Percentiles rank a stretch among this genome's conserved stretches.
These are phyloP conservation scores for Actinia equina DNA, from an alignment of 64 coral and sea anemone species.

Conservation along the genomic window DNA sequence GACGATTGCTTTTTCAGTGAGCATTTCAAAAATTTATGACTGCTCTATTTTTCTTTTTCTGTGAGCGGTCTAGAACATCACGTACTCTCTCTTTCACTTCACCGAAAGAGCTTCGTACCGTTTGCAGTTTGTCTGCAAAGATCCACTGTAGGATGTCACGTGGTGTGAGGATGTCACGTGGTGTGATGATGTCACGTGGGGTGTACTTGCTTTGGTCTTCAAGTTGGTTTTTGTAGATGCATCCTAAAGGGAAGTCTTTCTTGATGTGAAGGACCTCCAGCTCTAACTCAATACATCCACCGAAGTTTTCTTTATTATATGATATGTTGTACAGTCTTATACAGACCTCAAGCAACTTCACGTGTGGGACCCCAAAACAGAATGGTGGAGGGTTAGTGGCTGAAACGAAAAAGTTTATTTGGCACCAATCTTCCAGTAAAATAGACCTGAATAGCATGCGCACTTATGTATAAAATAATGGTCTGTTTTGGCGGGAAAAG, in stretches of 20 bases:
- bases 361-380: slow-evolving; percentile 24
- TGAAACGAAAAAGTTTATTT: neutral
- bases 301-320: slow-evolving; percentile 13
- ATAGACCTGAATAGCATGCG: neutral
- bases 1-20: too few species aligned
- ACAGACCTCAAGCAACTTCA: slow-evolving; percentile 7
- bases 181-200: neutral
- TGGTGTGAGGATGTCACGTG: neutral
- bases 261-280: slow-evolving; percentile 2
- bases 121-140: neutral
- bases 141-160: neutral
- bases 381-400: slow-evolving; percentile 18
- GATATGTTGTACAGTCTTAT: slow-evolving; percentile 22
- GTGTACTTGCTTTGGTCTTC: neutral
- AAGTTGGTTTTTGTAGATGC: neutral
- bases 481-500: too few species aligned
- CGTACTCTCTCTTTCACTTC: neutral
- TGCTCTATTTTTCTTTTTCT: neutral
- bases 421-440: neutral
- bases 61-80: neutral
- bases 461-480: too few species aligned
- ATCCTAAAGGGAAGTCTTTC: slow-evolving; percentile 29
- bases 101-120: neutral
- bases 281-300: slow-evolving; percentile 10
- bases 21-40: too few species aligned